These are phyloP conservation scores for Hyposmocoma kahamanoa DNA, from an alignment of 1,140 invertebrate genomes.

Conservation along the genomic window DNA sequence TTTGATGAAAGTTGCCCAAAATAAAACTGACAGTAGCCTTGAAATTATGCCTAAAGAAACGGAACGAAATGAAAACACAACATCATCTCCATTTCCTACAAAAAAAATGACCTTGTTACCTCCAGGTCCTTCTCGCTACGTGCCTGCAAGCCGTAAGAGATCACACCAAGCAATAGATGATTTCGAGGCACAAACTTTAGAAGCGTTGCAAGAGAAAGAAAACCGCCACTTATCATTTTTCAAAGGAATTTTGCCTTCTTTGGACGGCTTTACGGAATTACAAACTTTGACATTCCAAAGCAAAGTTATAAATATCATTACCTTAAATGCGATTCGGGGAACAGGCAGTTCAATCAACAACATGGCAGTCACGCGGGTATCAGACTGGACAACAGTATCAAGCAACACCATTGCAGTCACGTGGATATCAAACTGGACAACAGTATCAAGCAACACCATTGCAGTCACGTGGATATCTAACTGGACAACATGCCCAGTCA, in stretches of 20 bases:
- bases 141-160: constrained; percentile 12
- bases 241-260: constrained; percentile 20
- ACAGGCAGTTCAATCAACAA: constrained; percentile 12
- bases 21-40: constrained; percentile 16
- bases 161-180: constrained; percentile 9
- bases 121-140: constrained; percentile 11
- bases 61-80: constrained; percentile 14
- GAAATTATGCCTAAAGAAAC: constrained; percentile 13
- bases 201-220: constrained; percentile 15
- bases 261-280: constrained; percentile 16
- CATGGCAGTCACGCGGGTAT: constrained; percentile 15
- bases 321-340: constrained; percentile 15
- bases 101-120: neutral
- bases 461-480: constrained; percentile 13
- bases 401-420: too few relatives aligned
- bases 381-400: constrained; percentile 11
- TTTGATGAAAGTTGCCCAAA: constrained; percentile 18
- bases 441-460: constrained; percentile 7
- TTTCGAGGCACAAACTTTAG: constrained; percentile 14
- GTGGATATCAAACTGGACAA: constrained; percentile 15
- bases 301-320: constrained; percentile 19
- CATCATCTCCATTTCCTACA: constrained; percentile 10
- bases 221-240: constrained; percentile 18
- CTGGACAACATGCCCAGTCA: constrained; percentile 18
- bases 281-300: constrained; percentile 19